Evolutionary conservation across 2,113 vertebrate genomes (phyloP).

Genomic region (Turnix velox): DNA sequence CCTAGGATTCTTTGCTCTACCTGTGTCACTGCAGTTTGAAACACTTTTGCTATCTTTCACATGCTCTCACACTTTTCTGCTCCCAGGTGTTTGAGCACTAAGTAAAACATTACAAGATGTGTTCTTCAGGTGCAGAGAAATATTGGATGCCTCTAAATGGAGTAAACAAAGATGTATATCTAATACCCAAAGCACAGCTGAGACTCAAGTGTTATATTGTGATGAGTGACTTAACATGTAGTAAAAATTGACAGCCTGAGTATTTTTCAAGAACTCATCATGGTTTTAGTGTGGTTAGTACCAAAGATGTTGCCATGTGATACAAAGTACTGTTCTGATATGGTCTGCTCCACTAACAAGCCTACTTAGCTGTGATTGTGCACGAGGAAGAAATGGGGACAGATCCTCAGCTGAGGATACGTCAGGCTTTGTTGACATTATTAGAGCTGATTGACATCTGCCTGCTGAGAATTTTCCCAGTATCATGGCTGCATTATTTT

Average conservation of each 20-base stretch:
- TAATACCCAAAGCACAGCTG: not conserved
- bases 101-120: not conserved
- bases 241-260: not conserved
- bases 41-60: not conserved
- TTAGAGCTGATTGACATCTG: not conserved
- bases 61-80: not conserved
- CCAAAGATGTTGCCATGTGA: not conserved
- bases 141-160: not conserved
- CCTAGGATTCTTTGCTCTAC: not conserved
- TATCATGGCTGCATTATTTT: not conserved
- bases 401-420: not conserved
- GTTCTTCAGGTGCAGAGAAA: not conserved
- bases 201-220: not conserved
- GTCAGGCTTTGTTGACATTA: not conserved
- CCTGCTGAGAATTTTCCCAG: not conserved
- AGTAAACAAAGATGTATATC: not conserved
- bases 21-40: not conserved
- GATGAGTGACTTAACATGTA: not conserved
- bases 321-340: not conserved
- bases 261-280: not conserved
- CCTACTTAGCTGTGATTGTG: not conserved
- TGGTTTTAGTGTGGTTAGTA: not conserved
- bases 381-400: not conserved
- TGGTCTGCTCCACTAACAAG: not conserved
- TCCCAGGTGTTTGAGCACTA: not conserved